These are phyloP conservation scores for Entomyzon cyanotis DNA, from an alignment of 2,113 vertebrate genomes.

Conservation along the genomic window DNA sequence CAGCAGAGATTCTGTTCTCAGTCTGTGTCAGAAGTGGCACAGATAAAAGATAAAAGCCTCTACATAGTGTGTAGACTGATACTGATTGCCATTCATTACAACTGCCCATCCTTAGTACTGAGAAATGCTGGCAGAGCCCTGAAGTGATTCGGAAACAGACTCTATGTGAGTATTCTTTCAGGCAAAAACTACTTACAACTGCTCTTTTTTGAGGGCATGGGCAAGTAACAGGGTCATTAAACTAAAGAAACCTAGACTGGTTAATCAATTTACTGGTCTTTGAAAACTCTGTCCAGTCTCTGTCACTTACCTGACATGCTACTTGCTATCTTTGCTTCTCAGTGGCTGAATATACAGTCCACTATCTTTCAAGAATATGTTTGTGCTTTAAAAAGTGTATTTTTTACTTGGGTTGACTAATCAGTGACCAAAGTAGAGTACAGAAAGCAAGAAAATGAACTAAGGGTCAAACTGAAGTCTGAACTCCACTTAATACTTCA, in stretches of 20 bases:
- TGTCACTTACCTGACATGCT: not conserved
- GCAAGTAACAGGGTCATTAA: not conserved
- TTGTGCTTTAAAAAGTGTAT: not conserved
- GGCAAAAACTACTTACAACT: not conserved
- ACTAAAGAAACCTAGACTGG: not conserved
- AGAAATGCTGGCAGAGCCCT: not conserved
- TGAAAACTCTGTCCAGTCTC: not conserved
- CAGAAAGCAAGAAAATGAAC: not conserved
- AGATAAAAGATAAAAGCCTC: not conserved
- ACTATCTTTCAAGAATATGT: not conserved
- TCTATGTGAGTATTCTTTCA: not conserved
- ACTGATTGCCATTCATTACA: not conserved
- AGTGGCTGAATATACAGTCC: not conserved
- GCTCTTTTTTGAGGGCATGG: not conserved
- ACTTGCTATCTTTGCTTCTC: not conserved
- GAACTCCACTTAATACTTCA: not conserved
- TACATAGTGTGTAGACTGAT: not conserved
- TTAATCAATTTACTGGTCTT: not conserved
- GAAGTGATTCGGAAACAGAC: not conserved
- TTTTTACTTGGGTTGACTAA: not conserved
- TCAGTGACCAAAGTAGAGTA: not conserved
- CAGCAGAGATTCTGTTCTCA: not conserved
- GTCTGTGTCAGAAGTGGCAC: not conserved
- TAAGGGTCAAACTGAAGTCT: not conserved
- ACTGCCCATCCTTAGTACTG: not conserved